These are phyloP conservation scores for Camponotus pennsylvanicus DNA, from an alignment of 1,140 invertebrate genomes.

Conservation along the genomic window DNA sequence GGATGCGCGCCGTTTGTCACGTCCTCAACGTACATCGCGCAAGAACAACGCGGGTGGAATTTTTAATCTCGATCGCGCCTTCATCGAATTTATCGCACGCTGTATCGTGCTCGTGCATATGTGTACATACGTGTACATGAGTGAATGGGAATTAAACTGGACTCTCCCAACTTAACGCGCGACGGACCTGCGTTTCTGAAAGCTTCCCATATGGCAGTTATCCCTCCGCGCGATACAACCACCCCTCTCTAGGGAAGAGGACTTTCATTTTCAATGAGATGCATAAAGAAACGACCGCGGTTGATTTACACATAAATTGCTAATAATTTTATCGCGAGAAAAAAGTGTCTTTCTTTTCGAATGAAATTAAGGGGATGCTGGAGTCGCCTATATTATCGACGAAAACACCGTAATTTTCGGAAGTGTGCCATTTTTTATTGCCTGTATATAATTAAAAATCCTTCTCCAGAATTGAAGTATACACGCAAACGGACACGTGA, in stretches of 20 bases:
- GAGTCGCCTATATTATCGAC: too few relatives aligned
- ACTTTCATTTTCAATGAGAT: slow-evolving; percentile 60
- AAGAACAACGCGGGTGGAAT: slow-evolving; percentile 27
- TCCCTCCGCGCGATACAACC: slow-evolving; percentile 6
- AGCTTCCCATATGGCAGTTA: slow-evolving; percentile 55
- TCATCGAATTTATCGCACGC: slow-evolving; percentile 33
- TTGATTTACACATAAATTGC: slow-evolving; percentile 37
- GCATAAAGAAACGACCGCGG: slow-evolving; percentile 39
- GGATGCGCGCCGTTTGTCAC: slow-evolving; percentile 4
- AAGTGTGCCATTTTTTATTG: too few relatives aligned
- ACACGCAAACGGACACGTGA: too few relatives aligned
- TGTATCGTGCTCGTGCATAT: neutral
- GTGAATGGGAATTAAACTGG: slow-evolving; percentile 43
- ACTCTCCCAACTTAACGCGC: slow-evolving; percentile 14
- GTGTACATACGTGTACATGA: neutral
- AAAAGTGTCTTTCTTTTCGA: slow-evolving; percentile 27
- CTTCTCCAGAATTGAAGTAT: too few relatives aligned
- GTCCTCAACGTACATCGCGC: slow-evolving; percentile 24
- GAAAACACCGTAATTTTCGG: too few relatives aligned
- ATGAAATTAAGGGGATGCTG: too few relatives aligned
- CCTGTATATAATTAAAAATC: too few relatives aligned
- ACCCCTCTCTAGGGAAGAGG: neutral
- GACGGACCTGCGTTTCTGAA: slow-evolving; percentile 39
- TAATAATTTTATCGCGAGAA: slow-evolving; percentile 35
- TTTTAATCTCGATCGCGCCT: slow-evolving; percentile 27